Evolutionary conservation across 2,797 vertebrate species (phyloP).

Genomic region (Acanthurus leucopareius): DNA sequence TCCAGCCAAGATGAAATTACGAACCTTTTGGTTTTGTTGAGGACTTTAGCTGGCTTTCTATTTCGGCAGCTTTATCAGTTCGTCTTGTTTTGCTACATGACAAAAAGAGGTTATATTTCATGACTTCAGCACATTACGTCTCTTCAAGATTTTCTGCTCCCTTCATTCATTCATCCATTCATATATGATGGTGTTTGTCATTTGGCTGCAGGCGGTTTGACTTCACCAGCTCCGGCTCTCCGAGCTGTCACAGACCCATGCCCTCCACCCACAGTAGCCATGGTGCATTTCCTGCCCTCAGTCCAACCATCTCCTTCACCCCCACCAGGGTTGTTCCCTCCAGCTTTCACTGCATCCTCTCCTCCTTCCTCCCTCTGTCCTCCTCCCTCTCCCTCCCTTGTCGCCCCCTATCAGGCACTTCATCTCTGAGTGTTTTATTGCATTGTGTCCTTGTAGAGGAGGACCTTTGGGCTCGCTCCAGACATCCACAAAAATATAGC

Average conservation of each 20-base stretch:
- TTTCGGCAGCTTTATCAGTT: conserved; percentile 34
- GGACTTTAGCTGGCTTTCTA: conserved; percentile 21
- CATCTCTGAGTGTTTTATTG: conserved; percentile 76
- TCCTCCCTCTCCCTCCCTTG: conserved; percentile 50
- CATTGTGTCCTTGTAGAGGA: conserved; percentile 76
- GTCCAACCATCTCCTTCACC: conserved; percentile 26
- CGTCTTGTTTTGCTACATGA: conserved; percentile 11
- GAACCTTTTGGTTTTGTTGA: neutral
- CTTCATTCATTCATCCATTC: conserved; percentile 48
- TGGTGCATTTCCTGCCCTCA: conserved; percentile 48
- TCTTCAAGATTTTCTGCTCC: conserved; percentile 24
- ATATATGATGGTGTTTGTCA: conserved; percentile 73
- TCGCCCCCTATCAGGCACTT: conserved; percentile 70
- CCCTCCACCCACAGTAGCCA: conserved; percentile 59
- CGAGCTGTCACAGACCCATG: conserved; percentile 54
- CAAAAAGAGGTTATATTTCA: conserved; percentile 14
- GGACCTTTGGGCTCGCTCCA: conserved; percentile 73
- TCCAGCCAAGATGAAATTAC: neutral
- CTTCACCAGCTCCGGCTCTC: conserved; percentile 45
- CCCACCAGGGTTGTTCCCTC: conserved; percentile 28
- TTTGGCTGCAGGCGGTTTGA: conserved; percentile 61
- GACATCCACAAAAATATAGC: conserved; percentile 66
- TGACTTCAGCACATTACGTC: conserved; percentile 25
- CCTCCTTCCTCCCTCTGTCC: conserved; percentile 19
- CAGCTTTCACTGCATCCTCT: conserved; percentile 49